Percentiles rank a stretch among this genome's conserved stretches.
These are phyloP conservation scores for Trachythela sp. DNA, from an alignment of 64 coral and sea anemone species.

Conservation along the genomic window DNA sequence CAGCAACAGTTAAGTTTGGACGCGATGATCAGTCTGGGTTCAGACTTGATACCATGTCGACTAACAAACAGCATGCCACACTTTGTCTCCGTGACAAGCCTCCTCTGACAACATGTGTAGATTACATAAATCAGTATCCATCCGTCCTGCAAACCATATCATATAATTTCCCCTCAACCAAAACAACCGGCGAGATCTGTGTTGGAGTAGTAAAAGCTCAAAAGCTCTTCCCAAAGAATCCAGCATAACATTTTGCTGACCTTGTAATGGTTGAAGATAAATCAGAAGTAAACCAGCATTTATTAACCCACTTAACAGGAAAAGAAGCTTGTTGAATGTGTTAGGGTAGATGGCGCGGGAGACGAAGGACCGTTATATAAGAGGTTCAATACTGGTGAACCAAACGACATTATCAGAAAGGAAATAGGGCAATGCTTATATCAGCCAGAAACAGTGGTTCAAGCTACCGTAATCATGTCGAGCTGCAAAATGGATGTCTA, in stretches of 20 bases:
- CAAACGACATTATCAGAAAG: not conserved
- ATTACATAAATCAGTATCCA: conserved; percentile 29
- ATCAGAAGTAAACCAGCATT: conserved; percentile 1
- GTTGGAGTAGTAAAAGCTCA: conserved; percentile 14
- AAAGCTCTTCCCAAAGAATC: not conserved
- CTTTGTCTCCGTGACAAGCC: not conserved
- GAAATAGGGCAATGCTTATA: not conserved
- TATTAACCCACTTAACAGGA: not conserved
- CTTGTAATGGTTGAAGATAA: not conserved
- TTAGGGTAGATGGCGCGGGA: conserved; percentile 7
- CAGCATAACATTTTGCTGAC: conserved; percentile 32
- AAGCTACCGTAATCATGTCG: conserved; percentile 40
- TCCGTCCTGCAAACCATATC: conserved; percentile 18
- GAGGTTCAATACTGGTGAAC: conserved; percentile 44
- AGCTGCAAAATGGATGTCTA: conserved; percentile 67
- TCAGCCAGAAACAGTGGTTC: conserved; percentile 44
- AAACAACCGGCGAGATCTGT: conserved; percentile 34
- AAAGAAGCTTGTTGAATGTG: not conserved
- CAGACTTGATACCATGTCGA: not conserved
- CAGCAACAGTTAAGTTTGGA: not conserved
- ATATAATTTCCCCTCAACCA: conserved; percentile 5
- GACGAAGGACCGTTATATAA: conserved; percentile 31
- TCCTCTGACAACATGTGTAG: not conserved
- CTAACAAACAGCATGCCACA: not conserved
- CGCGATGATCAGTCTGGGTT: not conserved